Conservation (phyloP, 37 sponge, comb jelly and placozoan species). For the Bolinopsis microptera region DNA sequence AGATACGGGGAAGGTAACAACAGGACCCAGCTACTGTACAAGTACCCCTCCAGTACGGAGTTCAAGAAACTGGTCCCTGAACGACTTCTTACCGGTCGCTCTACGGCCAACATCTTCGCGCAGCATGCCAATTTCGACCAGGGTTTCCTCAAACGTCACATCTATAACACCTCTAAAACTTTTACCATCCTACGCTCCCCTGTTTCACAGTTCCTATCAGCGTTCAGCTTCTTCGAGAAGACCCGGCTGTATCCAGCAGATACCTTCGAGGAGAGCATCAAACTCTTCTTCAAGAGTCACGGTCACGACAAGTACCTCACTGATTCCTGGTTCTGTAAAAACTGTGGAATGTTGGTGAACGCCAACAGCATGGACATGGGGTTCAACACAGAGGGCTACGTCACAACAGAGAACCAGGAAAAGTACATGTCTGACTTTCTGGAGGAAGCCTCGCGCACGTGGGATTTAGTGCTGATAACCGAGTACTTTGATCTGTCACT, state of each 20-base stretch:
- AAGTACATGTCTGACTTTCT: neutral
- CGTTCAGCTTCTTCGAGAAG: conserved; percentile 17
- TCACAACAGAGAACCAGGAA: neutral
- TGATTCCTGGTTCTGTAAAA: conserved; percentile 6
- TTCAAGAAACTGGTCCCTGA: neutral
- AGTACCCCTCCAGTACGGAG: neutral
- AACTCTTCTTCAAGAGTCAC: neutral
- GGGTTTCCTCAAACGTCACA: neutral
- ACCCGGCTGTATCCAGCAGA: neutral
- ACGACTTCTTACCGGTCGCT: neutral
- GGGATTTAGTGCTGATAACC: conserved; percentile 12
- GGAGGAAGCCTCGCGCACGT: neutral
- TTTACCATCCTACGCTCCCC: conserved; percentile 16
- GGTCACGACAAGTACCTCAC: neutral
- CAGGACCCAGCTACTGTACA: neutral
- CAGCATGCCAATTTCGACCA: conserved; percentile 5
- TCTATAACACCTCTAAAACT: neutral
- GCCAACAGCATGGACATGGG: neutral
- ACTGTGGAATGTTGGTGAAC: conserved; percentile 5
- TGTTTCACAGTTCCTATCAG: neutral
- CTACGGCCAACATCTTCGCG: neutral
- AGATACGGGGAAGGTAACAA: neutral
- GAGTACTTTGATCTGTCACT: neutral
- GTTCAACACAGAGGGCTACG: neutral
- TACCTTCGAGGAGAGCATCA: conserved; percentile 23